Evolutionary conservation across 2,113 vertebrate genomes (phyloP).

Genomic region (Poeciliopsis prolifica): DNA sequence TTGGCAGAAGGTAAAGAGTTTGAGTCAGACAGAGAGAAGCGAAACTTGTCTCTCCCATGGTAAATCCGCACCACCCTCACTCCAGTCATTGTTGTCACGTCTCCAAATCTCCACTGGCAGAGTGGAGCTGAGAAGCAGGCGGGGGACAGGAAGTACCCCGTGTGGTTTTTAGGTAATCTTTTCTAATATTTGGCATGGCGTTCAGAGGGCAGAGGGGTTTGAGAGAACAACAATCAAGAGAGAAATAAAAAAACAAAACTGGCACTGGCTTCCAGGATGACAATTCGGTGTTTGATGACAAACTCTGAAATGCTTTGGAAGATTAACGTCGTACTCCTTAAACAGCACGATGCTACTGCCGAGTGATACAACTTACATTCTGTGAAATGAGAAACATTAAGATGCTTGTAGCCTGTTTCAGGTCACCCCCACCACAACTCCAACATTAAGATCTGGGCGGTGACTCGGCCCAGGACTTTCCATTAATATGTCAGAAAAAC

Average conservation of each 20-base stretch:
- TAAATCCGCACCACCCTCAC: conserved; percentile 35
- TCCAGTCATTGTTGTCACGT: conserved; percentile 42
- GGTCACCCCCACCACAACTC: not conserved
- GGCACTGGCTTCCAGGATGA: conserved; percentile 52
- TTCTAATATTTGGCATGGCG: conserved; percentile 72
- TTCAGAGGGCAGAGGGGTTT: conserved; percentile 21
- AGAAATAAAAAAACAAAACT: conserved; percentile 53
- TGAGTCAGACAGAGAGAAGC: conserved; percentile 33
- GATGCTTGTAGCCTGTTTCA: no score
- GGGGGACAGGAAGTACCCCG: conserved; percentile 67
- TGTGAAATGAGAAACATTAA: no score
- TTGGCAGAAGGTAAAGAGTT: conserved; percentile 33
- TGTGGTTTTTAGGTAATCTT: conserved; percentile 71
- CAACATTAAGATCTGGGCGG: not conserved
- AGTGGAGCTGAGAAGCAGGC: conserved; percentile 5
- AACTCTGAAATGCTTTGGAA: conserved; percentile 57
- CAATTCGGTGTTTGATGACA: conserved; percentile 53
- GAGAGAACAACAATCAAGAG: conserved; percentile 24
- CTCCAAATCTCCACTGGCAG: conserved; percentile 46
- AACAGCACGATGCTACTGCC: no score
- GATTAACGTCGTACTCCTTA: conserved; percentile 34
- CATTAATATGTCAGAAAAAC: no score
- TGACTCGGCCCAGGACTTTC: not conserved
- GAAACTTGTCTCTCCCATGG: conserved; percentile 26
- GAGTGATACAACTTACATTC: conserved; percentile 18